Evolutionary conservation across 92 coral and sea anemone species (phyloP).

Genomic region (Siderastrea siderea): DNA sequence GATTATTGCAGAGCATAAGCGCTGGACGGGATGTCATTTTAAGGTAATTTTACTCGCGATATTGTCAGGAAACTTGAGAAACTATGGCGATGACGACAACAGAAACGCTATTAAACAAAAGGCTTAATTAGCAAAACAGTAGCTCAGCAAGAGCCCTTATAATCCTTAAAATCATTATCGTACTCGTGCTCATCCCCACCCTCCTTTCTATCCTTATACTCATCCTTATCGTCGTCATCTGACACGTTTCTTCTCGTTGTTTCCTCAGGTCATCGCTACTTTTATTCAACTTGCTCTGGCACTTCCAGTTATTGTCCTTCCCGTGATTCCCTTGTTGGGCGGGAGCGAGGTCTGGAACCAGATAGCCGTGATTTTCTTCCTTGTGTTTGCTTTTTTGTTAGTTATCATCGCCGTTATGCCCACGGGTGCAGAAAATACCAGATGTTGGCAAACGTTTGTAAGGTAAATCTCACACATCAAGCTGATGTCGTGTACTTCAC

Average conservation of each 20-base stretch:
- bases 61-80: too few relatives aligned
- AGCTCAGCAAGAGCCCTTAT: too few relatives aligned
- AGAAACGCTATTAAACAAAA: too few relatives aligned
- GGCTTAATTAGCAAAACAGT: too few relatives aligned
- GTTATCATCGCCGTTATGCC: constrained; percentile 59
- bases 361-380: constrained; percentile 38
- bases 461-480: constrained; percentile 39
- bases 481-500: too few relatives aligned
- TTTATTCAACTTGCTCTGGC: constrained; percentile 34
- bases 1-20: constrained; percentile 33
- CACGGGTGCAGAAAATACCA: constrained; percentile 59
- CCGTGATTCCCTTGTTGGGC: constrained; percentile 31
- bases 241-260: background rate
- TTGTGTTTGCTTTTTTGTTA: constrained; percentile 19
- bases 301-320: constrained; percentile 36
- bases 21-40: background rate
- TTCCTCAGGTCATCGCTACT: constrained; percentile 32
- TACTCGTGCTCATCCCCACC: too few relatives aligned
- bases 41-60: background rate
- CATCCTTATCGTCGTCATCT: too few relatives aligned
- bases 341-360: constrained; percentile 29
- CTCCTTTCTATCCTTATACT: too few relatives aligned
- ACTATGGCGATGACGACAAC: too few relatives aligned
- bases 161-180: too few relatives aligned
- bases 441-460: constrained; percentile 53